phyloP scores from a whole-genome alignment of 2,113 vertebrate species.

The Bubo blakistoni region DNA sequence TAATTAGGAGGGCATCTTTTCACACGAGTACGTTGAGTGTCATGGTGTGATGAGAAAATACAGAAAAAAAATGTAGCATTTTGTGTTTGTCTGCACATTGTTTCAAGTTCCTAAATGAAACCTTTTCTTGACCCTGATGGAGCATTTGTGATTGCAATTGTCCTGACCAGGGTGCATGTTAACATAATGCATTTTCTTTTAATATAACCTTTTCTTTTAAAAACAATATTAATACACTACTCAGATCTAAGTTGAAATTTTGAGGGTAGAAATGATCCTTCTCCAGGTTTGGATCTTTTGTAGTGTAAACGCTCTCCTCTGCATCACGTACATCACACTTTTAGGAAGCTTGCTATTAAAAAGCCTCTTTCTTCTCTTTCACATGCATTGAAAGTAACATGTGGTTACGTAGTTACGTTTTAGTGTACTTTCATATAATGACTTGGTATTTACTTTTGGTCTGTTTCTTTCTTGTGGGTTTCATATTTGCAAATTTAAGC shows the following conservation, averaged over 20 bases:
- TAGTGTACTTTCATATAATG: background rate
- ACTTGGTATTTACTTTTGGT: background rate
- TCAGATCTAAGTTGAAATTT: background rate
- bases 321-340: background rate
- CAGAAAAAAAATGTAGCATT: background rate
- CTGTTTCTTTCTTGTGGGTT: background rate
- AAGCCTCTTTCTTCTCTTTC: background rate
- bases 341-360: background rate
- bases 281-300: background rate
- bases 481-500: background rate
- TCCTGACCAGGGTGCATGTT: background rate
- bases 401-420: background rate
- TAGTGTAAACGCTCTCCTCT: background rate
- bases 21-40: background rate
- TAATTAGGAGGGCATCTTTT: background rate
- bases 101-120: background rate
- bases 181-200: background rate
- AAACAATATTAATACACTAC: no score
- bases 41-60: background rate
- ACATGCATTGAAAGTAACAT: background rate
- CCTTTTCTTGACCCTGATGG: background rate
- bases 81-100: background rate
- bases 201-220: background rate
- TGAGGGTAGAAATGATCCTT: background rate
- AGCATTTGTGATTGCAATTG: background rate